Conservation (phyloP, 2,113 vertebrate species). For the Odobenus rosmarus region DNA sequence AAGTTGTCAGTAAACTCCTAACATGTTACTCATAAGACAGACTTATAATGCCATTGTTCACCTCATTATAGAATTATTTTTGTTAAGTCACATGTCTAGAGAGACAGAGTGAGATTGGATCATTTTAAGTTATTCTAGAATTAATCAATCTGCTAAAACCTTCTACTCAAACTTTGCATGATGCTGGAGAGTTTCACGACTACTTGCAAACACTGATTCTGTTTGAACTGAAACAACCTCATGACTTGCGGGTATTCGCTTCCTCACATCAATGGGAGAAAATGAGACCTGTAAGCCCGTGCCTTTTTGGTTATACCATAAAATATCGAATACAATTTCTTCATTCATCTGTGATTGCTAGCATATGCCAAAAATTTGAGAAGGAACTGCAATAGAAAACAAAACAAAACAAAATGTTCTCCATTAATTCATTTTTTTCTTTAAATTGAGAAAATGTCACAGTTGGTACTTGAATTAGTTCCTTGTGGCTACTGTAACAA, state of each 20-base stretch:
- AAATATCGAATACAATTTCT: neutral
- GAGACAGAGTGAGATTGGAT: neutral
- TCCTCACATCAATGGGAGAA: neutral
- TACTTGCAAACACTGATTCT: neutral
- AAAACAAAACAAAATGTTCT: neutral
- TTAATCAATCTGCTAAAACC: neutral
- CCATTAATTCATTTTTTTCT: neutral
- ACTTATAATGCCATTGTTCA: neutral
- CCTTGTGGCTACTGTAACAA: neutral
- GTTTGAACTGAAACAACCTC: neutral
- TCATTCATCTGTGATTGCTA: neutral
- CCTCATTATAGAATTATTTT: neutral
- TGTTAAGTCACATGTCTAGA: neutral
- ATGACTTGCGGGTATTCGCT: neutral
- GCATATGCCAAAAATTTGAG: neutral
- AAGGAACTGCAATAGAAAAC: neutral
- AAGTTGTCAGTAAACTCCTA: neutral
- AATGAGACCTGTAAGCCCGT: neutral
- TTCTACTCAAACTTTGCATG: neutral
- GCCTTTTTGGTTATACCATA: neutral
- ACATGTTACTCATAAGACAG: neutral
- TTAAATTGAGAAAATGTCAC: neutral
- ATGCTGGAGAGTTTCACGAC: neutral
- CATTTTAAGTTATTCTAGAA: neutral
- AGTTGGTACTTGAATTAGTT: neutral